Evolutionary conservation across 2,888 invertebrate genomes (phyloP).

Genomic region (Euphydryas editha): DNA sequence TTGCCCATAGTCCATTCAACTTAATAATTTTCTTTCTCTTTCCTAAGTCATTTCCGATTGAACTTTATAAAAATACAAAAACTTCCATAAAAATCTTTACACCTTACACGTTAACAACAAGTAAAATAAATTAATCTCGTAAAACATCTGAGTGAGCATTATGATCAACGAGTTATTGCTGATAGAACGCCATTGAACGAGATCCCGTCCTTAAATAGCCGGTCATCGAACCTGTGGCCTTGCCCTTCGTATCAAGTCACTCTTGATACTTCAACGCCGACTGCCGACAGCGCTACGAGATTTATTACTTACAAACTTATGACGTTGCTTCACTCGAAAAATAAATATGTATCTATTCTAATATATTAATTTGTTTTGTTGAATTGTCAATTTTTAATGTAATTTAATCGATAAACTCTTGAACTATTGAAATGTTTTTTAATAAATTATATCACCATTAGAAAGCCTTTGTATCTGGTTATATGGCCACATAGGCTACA

Average conservation of each 20-base stretch:
- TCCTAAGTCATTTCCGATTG: background rate
- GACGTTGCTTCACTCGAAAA: slow-evolving; percentile 3
- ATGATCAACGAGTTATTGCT: slow-evolving; percentile 23
- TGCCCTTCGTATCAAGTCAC: slow-evolving; percentile 64
- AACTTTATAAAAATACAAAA: background rate
- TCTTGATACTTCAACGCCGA: slow-evolving; percentile 36
- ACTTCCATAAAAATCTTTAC: background rate
- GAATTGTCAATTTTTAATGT: background rate
- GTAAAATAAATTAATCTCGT: slow-evolving; percentile 2
- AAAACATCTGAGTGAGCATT: slow-evolving; percentile 3
- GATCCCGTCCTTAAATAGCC: slow-evolving; percentile 64
- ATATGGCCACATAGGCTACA: no score
- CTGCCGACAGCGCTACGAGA: slow-evolving; percentile 29
- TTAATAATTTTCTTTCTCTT: no score
- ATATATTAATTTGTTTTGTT: background rate
- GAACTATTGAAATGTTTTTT: no score
- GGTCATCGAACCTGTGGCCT: slow-evolving; percentile 71
- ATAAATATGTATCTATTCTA: background rate
- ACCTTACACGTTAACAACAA: background rate
- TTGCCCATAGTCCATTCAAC: no score
- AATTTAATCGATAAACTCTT: background rate
- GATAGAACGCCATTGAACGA: slow-evolving; percentile 37
- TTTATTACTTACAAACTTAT: slow-evolving; percentile 36
- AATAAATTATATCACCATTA: no score
- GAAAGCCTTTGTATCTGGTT: no score